These are phyloP conservation scores for Tortricodes alternella DNA, from an alignment of 2,888 invertebrate species.

Conservation along the genomic window DNA sequence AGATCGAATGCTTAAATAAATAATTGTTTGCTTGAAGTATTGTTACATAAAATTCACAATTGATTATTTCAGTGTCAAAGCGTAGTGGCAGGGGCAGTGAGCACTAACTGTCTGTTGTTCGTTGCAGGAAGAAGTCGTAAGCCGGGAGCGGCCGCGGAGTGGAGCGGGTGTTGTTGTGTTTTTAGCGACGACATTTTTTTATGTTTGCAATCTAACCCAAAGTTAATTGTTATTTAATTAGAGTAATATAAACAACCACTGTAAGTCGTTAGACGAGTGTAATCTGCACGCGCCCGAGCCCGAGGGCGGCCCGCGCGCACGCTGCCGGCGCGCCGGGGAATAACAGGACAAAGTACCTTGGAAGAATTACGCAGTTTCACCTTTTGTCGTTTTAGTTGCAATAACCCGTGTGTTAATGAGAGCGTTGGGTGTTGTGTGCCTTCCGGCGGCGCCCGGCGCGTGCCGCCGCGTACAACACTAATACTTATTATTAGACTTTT, in stretches of 20 bases:
- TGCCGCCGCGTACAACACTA: neutral
- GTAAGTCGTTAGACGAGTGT: neutral
- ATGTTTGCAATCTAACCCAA: constrained; percentile 26
- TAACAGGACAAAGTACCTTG: neutral
- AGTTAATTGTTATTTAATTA: constrained; percentile 27
- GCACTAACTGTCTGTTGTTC: constrained; percentile 20
- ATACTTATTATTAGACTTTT: neutral
- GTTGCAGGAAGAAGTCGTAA: constrained; percentile 70
- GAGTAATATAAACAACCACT: neutral
- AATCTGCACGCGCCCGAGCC: too few relatives aligned
- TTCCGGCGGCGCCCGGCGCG: neutral
- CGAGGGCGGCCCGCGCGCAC: neutral
- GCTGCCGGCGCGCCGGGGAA: neutral
- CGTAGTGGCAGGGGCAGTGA: too few relatives aligned
- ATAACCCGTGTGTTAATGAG: neutral
- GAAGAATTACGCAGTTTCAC: neutral
- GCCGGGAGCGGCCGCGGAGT: constrained; percentile 36
- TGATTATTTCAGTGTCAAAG: neutral
- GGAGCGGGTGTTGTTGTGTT: constrained; percentile 12
- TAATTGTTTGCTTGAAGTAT: too few relatives aligned
- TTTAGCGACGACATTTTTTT: constrained; percentile 21
- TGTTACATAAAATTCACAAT: neutral
- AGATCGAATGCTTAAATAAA: too few relatives aligned
- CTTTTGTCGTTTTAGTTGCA: neutral
- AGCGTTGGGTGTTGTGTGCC: neutral